Conservation (phyloP, 2,113 vertebrate genomes). For the Polypterus bichir region DNA sequence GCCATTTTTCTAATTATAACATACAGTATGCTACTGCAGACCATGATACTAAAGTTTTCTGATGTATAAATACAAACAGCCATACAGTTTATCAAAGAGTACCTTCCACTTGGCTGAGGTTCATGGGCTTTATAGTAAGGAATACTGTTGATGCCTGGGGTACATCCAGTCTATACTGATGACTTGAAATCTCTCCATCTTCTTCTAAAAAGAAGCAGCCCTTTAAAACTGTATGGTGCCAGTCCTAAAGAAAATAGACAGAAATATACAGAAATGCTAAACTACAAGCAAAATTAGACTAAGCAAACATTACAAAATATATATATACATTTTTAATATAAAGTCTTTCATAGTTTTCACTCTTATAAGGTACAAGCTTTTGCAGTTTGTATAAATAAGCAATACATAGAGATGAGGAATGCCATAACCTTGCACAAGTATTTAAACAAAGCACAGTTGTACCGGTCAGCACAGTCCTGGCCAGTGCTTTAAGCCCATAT, state of each 20-base stretch:
- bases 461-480: too few species aligned
- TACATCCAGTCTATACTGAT: constrained; percentile 69
- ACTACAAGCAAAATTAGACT: too few species aligned
- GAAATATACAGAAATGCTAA: too few species aligned
- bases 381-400: not conserved
- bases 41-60: not conserved
- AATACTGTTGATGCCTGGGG: constrained; percentile 55
- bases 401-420: not conserved
- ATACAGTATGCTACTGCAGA: too few species aligned
- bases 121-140: constrained; percentile 67
- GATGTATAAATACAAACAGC: not conserved
- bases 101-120: constrained; percentile 47
- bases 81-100: not conserved
- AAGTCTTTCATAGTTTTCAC: too few species aligned
- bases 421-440: not conserved
- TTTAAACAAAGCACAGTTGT: not conserved
- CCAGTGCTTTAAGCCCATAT: too few species aligned
- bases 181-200: constrained; percentile 57
- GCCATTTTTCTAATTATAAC: too few species aligned
- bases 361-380: not conserved
- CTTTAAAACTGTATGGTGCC: constrained; percentile 53
- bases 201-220: constrained; percentile 86
- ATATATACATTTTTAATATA: too few species aligned
- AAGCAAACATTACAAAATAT: too few species aligned
- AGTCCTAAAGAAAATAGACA: constrained; percentile 51